Evolutionary conservation across 2,113 vertebrate genomes (phyloP).

Genomic region (Pachypanchax playfairii): DNA sequence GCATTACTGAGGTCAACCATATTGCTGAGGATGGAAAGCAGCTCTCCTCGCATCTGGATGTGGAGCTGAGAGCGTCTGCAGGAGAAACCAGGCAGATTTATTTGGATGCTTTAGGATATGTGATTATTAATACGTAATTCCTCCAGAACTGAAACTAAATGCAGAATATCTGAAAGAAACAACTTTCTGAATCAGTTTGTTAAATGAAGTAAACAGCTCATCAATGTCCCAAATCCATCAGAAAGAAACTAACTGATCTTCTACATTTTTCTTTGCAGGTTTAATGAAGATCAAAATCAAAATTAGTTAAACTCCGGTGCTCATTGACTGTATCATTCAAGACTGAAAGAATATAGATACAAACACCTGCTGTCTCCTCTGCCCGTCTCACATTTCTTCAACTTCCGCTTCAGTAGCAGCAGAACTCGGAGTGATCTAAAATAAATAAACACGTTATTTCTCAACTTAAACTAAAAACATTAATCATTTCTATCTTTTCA

Average conservation of each 20-base stretch:
- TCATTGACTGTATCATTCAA: neutral
- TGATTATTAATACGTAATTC: too few relatives aligned
- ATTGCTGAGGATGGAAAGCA: constrained; percentile 79
- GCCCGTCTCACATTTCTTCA: constrained; percentile 38
- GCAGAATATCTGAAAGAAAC: neutral
- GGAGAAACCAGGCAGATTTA: neutral
- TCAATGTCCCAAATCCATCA: too few relatives aligned
- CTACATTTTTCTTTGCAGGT: too few relatives aligned
- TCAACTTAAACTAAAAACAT: neutral
- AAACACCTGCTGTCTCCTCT: constrained; percentile 54
- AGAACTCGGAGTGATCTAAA: constrained; percentile 77
- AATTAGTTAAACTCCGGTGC: neutral
- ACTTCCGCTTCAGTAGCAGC: constrained; percentile 69
- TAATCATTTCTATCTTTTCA: neutral
- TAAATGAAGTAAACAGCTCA: too few relatives aligned
- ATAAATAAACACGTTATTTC: neutral
- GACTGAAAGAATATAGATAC: neutral
- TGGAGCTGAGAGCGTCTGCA: constrained; percentile 48
- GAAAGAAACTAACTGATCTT: too few relatives aligned
- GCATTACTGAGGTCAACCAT: constrained; percentile 88
- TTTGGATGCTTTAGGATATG: too few relatives aligned
- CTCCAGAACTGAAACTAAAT: too few relatives aligned
- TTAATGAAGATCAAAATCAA: neutral
- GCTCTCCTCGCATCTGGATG: constrained; percentile 74
- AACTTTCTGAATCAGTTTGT: neutral